Evolutionary conservation across 2,797 vertebrate genomes (phyloP), one percentile per base, ranked within the genome.

Genomic region (Hypotaenidia philippensis): DNA sequence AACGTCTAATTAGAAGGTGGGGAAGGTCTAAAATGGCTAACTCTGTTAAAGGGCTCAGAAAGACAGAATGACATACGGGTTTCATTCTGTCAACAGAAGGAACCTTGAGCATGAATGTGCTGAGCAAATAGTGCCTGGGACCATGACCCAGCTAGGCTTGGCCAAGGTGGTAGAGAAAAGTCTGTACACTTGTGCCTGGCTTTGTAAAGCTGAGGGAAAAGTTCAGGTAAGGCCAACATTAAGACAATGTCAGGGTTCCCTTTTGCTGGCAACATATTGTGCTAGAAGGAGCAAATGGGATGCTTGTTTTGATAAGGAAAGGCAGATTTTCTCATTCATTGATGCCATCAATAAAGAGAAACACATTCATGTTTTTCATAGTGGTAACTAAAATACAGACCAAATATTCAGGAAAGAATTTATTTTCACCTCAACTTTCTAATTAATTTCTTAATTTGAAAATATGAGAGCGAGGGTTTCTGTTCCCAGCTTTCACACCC

Each of bases 261-360:
- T 88, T 36, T n/a, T 47, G 38, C 19, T 66, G 17, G 13, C 74
- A 63, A 63, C 0, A 0, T 44, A 5, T 4, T 50, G 14, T 6
- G 5, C 9, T 31, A 16, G 49, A 55, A 89, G 26, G 25, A 66
- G 11, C 29, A 50, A 36, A 27, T 23, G 11, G 8, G 23, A 45
- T 17, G 3, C 11, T 52, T 74, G 16, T 68, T 90, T 41, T 68
- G 50, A 49, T 27, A 71, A 36, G 2, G 20, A 77, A 86, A 69
- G 52, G 27, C 18, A 65, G 23, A 19, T 82, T 55, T 83, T 44
- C 34, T 66, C 21, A 31, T 72, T 65, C 14, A 7, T 41, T 82
- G 69, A 72, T 63, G 13, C 52, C 72, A 5, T 18, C 22, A 50
- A 6, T 70, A 82, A 81, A 87, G 15, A 79, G 11, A 64, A 86